Evolutionary conservation across 2,888 invertebrate genomes (phyloP).

Genomic region (Pristionchus japonicus): DNA sequence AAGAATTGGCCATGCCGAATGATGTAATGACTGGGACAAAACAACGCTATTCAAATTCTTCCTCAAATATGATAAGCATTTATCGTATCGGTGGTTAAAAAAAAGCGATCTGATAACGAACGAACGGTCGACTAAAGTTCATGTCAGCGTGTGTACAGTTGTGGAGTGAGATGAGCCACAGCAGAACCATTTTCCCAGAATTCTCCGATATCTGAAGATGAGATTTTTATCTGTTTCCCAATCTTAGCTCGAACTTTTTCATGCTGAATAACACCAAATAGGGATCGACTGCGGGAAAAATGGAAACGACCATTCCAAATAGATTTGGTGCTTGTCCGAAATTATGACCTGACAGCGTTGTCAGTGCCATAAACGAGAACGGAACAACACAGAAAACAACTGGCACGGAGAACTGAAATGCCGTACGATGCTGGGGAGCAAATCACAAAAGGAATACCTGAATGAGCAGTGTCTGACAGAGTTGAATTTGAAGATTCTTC

Average conservation of each 20-base stretch:
- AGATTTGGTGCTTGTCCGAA: neutral
- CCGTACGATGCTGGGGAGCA: neutral
- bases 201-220: neutral
- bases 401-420: neutral
- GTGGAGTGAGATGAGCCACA: neutral
- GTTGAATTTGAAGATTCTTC: neutral
- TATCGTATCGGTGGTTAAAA: no score
- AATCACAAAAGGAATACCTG: neutral
- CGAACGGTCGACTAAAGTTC: no score
- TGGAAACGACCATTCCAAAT: neutral
- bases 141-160: neutral
- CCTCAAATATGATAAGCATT: neutral
- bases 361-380: neutral
- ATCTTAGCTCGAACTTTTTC: neutral
- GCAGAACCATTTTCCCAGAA: neutral
- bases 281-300: neutral
- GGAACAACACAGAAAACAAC: neutral
- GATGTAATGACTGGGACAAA: neutral
- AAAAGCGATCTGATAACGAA: neutral
- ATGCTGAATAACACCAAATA: neutral
- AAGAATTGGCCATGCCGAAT: neutral
- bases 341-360: neutral
- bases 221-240: neutral
- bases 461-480: neutral
- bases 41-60: neutral